phyloP scores from a whole-genome alignment of 2,888 invertebrate species.

The Crocallis elinguaria region DNA sequence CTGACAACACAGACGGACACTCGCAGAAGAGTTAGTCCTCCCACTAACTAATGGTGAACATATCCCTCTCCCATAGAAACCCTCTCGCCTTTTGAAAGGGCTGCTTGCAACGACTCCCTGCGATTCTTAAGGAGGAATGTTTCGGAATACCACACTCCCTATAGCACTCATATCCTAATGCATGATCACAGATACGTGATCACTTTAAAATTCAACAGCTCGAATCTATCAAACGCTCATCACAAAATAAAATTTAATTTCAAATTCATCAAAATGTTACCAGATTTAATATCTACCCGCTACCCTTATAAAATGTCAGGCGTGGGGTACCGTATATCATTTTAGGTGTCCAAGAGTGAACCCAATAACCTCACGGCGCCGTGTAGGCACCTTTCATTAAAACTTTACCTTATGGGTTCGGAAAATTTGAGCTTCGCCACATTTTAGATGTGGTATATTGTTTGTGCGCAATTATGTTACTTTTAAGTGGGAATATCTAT shows the following conservation, averaged over 20 bases:
- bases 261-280: conserved; percentile 20
- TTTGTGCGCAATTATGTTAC: conserved; percentile 14
- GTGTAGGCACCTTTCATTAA: conserved; percentile 27
- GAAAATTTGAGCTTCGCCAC: conserved; percentile 27
- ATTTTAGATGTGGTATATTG: conserved; percentile 17
- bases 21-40: no score
- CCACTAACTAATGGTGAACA: no score
- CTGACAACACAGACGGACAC: no score
- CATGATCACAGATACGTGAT: no score
- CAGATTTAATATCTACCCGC: conserved; percentile 20
- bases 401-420: conserved; percentile 22
- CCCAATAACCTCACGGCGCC: conserved; percentile 18
- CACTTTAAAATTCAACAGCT: no score
- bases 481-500: no score
- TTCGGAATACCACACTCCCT: no score
- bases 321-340: conserved; percentile 20
- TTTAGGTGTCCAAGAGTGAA: conserved; percentile 23
- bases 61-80: no score
- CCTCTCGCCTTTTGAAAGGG: no score
- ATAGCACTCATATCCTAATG: no score
- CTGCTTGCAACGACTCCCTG: no score
- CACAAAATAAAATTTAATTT: conserved; percentile 4
- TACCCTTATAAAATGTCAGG: conserved; percentile 24
- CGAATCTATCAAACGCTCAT: conserved; percentile 9
- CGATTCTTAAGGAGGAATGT: no score